Base-by-base conservation (phyloP, 2,888 invertebrate species). In the Idaea straminata region DNA sequence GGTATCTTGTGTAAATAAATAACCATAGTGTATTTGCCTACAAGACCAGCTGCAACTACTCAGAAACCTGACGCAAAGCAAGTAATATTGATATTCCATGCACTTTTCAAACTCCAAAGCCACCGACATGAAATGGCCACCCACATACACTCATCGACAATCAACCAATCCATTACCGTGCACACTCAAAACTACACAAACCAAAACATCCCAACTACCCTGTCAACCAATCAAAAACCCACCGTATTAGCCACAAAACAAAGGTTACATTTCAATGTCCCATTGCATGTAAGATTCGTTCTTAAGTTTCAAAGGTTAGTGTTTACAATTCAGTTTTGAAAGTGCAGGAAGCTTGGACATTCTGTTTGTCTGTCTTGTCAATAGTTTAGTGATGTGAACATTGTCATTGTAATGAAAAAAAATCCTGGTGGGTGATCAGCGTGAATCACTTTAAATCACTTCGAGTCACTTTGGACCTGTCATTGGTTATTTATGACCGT, bases 341-440 rank as follows among this genome's bases (percentile, higher is more conserved):
- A 86, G 85, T 85, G 80, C 86, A 87, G 87, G 87, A 87, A 87
- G 87, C 86, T 81, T 72, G 85, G 83, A 82, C 83, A 79, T 83
- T 83, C 80, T 84, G 84, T 83, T 81, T 83, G 85, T 85, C 79
- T 79, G 85, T 84, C 83, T 83, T 83, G 80, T 83, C 84, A 82
- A 86, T 83, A 76, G 81, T 73, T 72, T 74, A 77, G 78, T 80
- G 83, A 82, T 77, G 81, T 76, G 74, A 70, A 80, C 70, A 79
- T 81, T 82, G 80, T 78, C 74, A 75, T 66, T 67, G 66, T 25
- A 10, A 62, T 15, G 67, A 76, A 73, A 69, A 77, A 75, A 72
- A 71, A 72, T 73, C 78, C 74, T 73, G 73, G 77, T 80, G 82
- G 80, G 81, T 78, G 77, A 74, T 69, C 74, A 67, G 72, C 60